phyloP scores from a whole-genome alignment of 2,888 invertebrate species.

The Orchesella flavescens region DNA sequence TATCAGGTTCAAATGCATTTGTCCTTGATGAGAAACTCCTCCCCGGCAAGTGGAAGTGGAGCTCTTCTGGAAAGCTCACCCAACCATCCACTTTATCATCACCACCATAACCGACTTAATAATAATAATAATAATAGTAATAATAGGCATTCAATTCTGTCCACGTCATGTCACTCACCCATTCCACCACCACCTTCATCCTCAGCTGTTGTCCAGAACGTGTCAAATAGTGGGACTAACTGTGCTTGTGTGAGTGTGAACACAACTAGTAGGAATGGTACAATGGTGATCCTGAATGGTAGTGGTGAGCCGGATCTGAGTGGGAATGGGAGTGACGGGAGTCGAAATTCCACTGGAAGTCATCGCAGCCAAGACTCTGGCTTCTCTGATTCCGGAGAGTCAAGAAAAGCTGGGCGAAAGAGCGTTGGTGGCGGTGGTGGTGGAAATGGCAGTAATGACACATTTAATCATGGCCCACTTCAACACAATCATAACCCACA shows the following conservation, averaged over 20 bases:
- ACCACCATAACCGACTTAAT: background rate
- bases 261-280: background rate
- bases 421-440: constrained; percentile 7
- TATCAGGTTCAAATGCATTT: constrained; percentile 50
- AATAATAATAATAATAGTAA: background rate
- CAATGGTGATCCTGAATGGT: constrained; percentile 22
- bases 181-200: background rate
- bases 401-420: constrained; percentile 19
- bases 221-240: constrained; percentile 4
- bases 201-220: background rate
- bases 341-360: constrained; percentile 74
- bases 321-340: constrained; percentile 68
- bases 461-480: background rate
- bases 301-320: constrained; percentile 38
- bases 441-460: constrained; percentile 13
- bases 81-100: constrained; percentile 2
- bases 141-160: background rate
- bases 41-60: background rate
- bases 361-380: constrained; percentile 87
- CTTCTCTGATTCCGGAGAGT: constrained; percentile 83
- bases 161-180: background rate
- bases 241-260: constrained; percentile 25
- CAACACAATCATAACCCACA: background rate
- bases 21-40: constrained; percentile 23
- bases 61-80: background rate